Base-by-base conservation (phyloP, 1,140 invertebrate genomes). In the Ptiloglossa arizonensis region DNA sequence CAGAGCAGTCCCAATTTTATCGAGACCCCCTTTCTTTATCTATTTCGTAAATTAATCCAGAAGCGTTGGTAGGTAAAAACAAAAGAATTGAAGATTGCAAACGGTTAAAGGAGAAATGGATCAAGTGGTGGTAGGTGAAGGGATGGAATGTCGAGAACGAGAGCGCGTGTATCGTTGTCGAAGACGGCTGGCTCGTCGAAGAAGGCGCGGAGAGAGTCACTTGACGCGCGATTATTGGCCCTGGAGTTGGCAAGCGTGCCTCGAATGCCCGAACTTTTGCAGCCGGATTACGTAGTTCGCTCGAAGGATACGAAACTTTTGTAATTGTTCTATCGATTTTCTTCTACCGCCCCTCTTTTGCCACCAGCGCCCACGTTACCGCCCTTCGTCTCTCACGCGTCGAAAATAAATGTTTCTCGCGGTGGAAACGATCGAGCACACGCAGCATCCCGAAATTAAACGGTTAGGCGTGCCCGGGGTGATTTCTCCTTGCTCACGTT, bases 251-350 rank as follows among this genome's bases (percentile, higher is more conserved):
- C 44, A 56, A 56, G 50, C 32, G 48, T 9, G 50, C n/a, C 11
- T 17, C 27, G n/a, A 67, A 66, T 66, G 46, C 63, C 22, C 15
- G 22, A 48, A 38, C 29, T 66, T 68, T 15, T 59, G 22, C 54
- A 22, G 35, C n/a, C 38, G 50, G 54, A 41, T 64, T 80, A 79
- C 70, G 64, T 52, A 29, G 60, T 52, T 71, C 63, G 54, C 48
- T 11, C 27, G 80, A 79, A 83, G 86, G 80, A 82, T 66, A 74
- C 76, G 83, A 87, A 90, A 90, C 84, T 90, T 90, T 89, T 81
- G 86, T 91, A 89, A 91, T 91, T 89, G 88, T 86, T 83, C 81
- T 68, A 81, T 79, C 71, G 78, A 77, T 77, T 73, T 72, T 66
- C 72, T 77, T 69, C 70, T 35, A 6, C 35, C 56, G 22, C 71